Evolutionary conservation across 2,888 invertebrate genomes (phyloP).

Genomic region (Leucophora obtusa): DNA sequence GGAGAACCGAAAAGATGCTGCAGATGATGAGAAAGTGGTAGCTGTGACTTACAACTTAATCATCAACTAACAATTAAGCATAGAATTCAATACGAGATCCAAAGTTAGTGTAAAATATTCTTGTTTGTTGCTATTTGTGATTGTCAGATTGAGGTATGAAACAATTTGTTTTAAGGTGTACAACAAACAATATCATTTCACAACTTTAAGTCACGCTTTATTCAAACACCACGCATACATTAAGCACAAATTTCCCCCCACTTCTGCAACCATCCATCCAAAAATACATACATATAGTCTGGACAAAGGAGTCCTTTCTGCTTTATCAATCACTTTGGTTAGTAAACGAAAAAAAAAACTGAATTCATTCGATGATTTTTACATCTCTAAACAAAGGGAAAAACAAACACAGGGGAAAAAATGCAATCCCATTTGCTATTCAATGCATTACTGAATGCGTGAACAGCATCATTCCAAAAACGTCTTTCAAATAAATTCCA

Average conservation of each 20-base stretch:
- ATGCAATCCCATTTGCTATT: constrained; percentile 61
- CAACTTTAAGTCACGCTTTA: constrained; percentile 74
- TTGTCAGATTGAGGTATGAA: constrained; percentile 71
- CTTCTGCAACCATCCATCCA: constrained; percentile 2
- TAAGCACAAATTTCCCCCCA: background rate
- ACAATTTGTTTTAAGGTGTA: constrained; percentile 75
- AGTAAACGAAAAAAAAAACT: background rate
- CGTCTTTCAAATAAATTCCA: constrained; percentile 55
- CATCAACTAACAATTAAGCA: constrained; percentile 59
- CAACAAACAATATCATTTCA: constrained; percentile 74
- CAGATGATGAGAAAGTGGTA: constrained; percentile 7
- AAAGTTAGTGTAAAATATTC: background rate
- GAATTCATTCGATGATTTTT: constrained; percentile 2
- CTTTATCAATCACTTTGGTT: constrained; percentile 19
- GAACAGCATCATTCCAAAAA: constrained; percentile 62
- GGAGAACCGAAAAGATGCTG: background rate
- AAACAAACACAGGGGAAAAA: constrained; percentile 44
- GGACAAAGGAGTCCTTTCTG: constrained; percentile 24
- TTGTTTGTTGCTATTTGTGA: constrained; percentile 16
- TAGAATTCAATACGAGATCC: constrained; percentile 34
- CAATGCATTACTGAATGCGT: constrained; percentile 60
- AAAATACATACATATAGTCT: constrained; percentile 1
- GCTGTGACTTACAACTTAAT: constrained; percentile 61
- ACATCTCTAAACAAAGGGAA: constrained; percentile 49
- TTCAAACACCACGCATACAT: constrained; percentile 57